Evolutionary conservation across 1,140 invertebrate species (phyloP), one percentile per base, ranked within the genome.

Genomic region (Brachionus paranguensis): DNA sequence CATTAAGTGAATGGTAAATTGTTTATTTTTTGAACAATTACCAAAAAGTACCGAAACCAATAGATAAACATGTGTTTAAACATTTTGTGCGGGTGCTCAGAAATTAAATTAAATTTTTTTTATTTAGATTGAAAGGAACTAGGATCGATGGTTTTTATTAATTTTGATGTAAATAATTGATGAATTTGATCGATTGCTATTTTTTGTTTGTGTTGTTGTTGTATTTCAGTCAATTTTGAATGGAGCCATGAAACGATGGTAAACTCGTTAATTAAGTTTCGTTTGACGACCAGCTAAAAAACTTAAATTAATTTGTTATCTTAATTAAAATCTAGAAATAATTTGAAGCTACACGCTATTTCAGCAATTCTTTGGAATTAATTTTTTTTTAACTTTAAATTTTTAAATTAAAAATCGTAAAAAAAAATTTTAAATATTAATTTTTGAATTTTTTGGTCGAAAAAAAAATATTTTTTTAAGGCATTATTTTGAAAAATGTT

Each of bases 11-110:
- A 68, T 68, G 65, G 65, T 41, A 68, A 68, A 68, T 68, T 33
- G 65, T 41, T 68, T 68, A 33, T 41, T 68, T 37, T 68, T 68
- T 68, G 65, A 68, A 68, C 27, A 41, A 68, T 68, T 68, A 68
- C 27, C 12, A 68, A 68, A 68, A 68, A 68, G 65, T 68, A 29
- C 65, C 65, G 65, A 68, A 68, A 29, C 53, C n/a, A 68, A 68
- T 68, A 68, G 65, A 27, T 68, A 68, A 68, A 68, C 65, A 68
- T 68, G 65, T 68, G 65, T 68, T 29, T 68, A 68, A 68, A 68
- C 65, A 68, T 68, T 68, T 33, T 33, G 33, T 68, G 65, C 65
- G 65, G 65, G 65, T 60, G 53, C 17, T 60, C 65, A 24, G 27
- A 68, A 68, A 68, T 68, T 29, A 41, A 68, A 68, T 68, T 68